Base-by-base conservation (phyloP, 2,888 invertebrate genomes). In the Cylindroiulus punctatus region DNA sequence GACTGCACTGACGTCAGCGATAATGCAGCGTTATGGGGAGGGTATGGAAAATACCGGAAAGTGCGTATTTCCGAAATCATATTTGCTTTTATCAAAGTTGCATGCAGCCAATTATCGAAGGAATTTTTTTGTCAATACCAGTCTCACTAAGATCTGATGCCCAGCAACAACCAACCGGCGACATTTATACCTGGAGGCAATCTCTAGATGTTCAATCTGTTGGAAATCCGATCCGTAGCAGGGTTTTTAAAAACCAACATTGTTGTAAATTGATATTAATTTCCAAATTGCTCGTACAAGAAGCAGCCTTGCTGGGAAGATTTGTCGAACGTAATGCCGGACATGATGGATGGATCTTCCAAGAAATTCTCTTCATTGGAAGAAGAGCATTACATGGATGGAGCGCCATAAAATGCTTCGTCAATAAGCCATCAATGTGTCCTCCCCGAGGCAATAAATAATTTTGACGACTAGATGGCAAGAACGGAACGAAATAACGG, bases 371-470 rank as follows among this genome's bases (percentile, higher is more conserved):
- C 76, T 76, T 76, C 76, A 76, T 76, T 76, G 76, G 30, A 76
- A 76, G 76, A 76, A 26, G 30, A 76, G 76, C 76, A 76, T 76
- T 76, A 76, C 76, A 76, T 76, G 76, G 76, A 30, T 76, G 30
- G 32, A 26, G 76, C 76, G 30, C 76, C 30, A 17, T 76, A 76
- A 76, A 76, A 76, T 76, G 76, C 76, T 76, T 76, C 76, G 76
- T 76, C 76, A 76, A 76, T 76, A 76, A 76, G 30, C 76, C 76
- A 76, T 76, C 76, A 76, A 76, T 76, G 76, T 76, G 76, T 76
- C 76, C 76, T 76, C 76, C 76, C 76, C 26, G 76, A 76, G 76
- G 76, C 76, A 76, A 76, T 76, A 76, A 76, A 76, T 76, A 76
- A 76, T 76, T 76, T 76, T 76, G 30, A 76, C 76, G 76, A 76